A percentile compares a stretch with the other conserved stretches of the same genome.
Conservation (phyloP, 2,113 vertebrate genomes). For the Phylloscopus trochiloides region DNA sequence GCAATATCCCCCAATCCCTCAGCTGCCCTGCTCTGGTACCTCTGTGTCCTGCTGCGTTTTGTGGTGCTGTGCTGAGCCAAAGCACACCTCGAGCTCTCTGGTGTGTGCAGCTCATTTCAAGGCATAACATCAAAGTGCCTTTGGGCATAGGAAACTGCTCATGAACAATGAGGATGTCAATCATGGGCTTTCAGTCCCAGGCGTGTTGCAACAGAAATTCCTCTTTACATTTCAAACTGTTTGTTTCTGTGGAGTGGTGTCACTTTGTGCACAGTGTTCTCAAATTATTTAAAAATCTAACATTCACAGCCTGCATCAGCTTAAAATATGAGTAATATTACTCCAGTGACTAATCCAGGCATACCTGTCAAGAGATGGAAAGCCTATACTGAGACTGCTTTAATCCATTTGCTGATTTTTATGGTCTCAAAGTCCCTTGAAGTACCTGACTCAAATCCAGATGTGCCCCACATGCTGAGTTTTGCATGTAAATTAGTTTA, state of each 20-base stretch:
- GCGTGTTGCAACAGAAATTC: neutral
- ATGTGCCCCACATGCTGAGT: neutral
- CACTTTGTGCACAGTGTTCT: neutral
- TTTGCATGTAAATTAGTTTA: neutral
- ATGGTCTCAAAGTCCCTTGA: neutral
- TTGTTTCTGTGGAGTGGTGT: neutral
- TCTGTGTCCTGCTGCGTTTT: neutral
- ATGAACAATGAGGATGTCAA: neutral
- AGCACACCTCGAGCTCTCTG: neutral
- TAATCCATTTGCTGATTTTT: neutral
- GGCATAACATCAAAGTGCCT: neutral
- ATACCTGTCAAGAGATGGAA: neutral
- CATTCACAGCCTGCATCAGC: neutral
- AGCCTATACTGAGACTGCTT: neutral
- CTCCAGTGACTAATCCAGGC: neutral
- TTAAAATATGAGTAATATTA: neutral
- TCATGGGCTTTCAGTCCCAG: accelerated
- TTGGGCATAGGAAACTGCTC: neutral
- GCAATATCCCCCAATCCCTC: neutral
- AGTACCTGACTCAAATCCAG: neutral
- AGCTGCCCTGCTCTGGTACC: neutral
- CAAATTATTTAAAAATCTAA: neutral
- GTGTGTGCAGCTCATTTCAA: neutral
- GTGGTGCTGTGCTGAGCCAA: neutral
- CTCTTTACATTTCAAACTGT: neutral